phyloP scores from a whole-genome alignment of 2,888 invertebrate species.

The Eristalis intricaria region DNA sequence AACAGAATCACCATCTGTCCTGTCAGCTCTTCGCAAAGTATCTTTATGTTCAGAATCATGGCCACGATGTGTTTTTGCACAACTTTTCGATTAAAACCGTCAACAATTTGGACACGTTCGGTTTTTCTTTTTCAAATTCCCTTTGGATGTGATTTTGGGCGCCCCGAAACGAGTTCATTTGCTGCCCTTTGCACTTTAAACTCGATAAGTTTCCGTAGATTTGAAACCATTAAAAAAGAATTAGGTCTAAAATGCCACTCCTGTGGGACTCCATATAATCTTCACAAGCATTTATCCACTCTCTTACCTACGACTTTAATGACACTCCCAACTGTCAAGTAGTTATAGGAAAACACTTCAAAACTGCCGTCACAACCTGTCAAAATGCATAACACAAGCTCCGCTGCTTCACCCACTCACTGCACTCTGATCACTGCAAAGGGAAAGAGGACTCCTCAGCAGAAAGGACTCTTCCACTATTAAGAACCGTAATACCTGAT shows the following conservation, averaged over 20 bases:
- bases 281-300: neutral
- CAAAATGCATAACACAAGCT: slow-evolving; percentile 14
- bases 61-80: no score
- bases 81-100: no score
- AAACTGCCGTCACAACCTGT: slow-evolving; percentile 49
- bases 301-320: neutral
- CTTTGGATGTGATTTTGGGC: no score
- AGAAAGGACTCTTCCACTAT: slow-evolving; percentile 7
- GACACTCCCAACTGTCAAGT: neutral
- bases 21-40: no score
- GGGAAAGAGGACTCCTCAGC: neutral
- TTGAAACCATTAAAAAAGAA: neutral
- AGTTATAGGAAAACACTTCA: slow-evolving; percentile 35
- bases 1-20: no score
- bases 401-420: neutral
- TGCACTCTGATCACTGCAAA: neutral
- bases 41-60: no score
- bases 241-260: neutral
- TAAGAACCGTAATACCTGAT: slow-evolving; percentile 29
- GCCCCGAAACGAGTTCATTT: no score
- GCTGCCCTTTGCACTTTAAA: neutral
- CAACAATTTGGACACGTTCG: no score
- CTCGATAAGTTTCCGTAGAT: neutral
- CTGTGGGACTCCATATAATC: neutral
- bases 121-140: no score